phyloP scores from a whole-genome alignment of 2,113 vertebrate genomes.

The Neodon shergylaensis region DNA sequence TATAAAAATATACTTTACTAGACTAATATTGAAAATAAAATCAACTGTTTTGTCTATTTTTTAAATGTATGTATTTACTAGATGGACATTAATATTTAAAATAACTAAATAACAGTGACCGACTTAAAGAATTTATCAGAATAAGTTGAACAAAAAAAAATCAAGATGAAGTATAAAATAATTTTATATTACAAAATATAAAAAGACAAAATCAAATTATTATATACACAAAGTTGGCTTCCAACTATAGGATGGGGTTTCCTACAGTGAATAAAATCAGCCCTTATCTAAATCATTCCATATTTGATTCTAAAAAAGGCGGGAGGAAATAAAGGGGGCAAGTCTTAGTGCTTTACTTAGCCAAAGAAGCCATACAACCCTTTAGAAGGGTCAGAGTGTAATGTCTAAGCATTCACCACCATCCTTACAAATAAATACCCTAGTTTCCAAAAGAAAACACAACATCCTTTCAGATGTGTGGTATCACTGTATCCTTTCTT shows the following conservation, averaged over 20 bases:
- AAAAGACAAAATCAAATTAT: background rate
- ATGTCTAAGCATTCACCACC: background rate
- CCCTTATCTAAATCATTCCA: background rate
- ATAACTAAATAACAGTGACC: background rate
- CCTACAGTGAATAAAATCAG: background rate
- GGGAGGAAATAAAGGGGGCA: too few relatives aligned
- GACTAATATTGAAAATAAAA: slow-evolving; percentile 34
- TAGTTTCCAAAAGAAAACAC: background rate
- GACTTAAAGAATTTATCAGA: background rate
- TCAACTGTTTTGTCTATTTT: slow-evolving; percentile 7
- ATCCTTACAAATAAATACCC: background rate
- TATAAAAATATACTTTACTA: background rate
- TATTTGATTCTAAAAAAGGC: background rate
- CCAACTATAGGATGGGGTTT: background rate
- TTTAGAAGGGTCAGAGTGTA: background rate
- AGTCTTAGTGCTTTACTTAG: background rate
- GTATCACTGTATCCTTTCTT: background rate
- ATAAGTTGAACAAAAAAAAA: background rate
- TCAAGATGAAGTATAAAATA: slow-evolving; percentile 18
- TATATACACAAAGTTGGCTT: background rate
- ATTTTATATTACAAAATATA: background rate
- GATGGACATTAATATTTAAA: slow-evolving; percentile 1
- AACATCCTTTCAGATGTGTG: background rate
- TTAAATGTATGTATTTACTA: background rate
- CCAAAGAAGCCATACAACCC: background rate